Base-by-base conservation (phyloP, 2,113 vertebrate genomes). In the Protobothrops flavoviridis region DNA sequence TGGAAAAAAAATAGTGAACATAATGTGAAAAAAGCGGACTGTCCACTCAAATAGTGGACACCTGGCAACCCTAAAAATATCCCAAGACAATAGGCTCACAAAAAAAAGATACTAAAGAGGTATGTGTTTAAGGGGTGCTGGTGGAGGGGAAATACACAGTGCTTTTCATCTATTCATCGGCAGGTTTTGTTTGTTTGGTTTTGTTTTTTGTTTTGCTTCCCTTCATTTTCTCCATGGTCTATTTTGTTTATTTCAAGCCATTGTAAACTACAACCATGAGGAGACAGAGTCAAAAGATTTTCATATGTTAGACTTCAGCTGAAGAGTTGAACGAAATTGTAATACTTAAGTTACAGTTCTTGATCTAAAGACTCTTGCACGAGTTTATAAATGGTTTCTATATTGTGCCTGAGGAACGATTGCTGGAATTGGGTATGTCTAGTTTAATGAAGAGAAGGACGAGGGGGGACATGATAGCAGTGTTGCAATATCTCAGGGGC, bases 251-350 rank as follows among this genome's bases (percentile, higher is more conserved):
- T 15, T 43, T 33, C n/a, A 61, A 87, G 69, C 56, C 93, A 0
- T 56, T 33, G 7, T 39, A 50, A 21, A 45, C 91, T 59, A 43
- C 29, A 91, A 91, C 85, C 93, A 55, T 61, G 52, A 94, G 88
- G 52, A 33, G 0, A 39, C 20, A 24, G 21, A 87, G 8, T 0
- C 0, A 2, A 39, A 39, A 39, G n/a, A 81, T 81, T 81, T 24
- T 90, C 6, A 45, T 11, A 45, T 26, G 29, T 33, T 90, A 50
- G 13, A 92, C 92, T 64, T 10, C 21, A 91, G 52, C 20, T n/a
- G 85, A 7, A 3, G 10, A 0, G 1, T 94, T 89, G 89, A 43
- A 91, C 26, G 9, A 50, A 85, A 92, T 81, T 81, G 69, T 39
- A 33, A 39, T 81, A 57, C 24, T 89, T 57, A 90, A 85, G 1